Percentiles rank a stretch among this genome's conserved stretches.
phyloP scores from a whole-genome alignment of 2,888 invertebrate genomes.

The Lysandra bellargus region DNA sequence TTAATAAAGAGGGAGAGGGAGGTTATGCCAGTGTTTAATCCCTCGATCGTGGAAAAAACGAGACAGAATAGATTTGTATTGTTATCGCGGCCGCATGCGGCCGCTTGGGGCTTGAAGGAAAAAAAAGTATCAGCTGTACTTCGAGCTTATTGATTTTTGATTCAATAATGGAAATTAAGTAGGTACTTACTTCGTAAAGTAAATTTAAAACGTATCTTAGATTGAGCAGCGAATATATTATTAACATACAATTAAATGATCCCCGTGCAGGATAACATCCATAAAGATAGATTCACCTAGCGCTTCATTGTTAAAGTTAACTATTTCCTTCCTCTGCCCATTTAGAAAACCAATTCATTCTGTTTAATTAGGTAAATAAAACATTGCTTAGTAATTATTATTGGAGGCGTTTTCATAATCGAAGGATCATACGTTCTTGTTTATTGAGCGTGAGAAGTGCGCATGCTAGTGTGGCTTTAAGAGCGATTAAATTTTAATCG shows the following conservation, averaged over 20 bases:
- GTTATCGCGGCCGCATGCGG: too few relatives aligned
- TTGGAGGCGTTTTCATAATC: background rate
- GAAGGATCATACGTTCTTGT: constrained; percentile 1
- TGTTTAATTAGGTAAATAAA: background rate
- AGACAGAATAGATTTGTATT: too few relatives aligned
- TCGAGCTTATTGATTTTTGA: too few relatives aligned
- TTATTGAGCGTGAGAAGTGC: constrained; percentile 1
- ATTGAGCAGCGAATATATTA: background rate
- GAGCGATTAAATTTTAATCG: background rate
- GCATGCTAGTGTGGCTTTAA: background rate
- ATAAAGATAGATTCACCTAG: background rate
- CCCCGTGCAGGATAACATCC: background rate
- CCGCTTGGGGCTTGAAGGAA: too few relatives aligned
- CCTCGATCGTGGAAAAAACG: too few relatives aligned
- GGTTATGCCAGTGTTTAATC: too few relatives aligned
- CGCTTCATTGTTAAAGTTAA: constrained; percentile 1
- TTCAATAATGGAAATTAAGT: background rate
- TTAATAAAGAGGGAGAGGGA: too few relatives aligned
- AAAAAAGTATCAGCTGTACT: too few relatives aligned
- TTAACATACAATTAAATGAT: background rate
- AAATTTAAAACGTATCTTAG: background rate
- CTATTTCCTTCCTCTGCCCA: constrained; percentile 16
- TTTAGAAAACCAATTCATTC: constrained; percentile 17
- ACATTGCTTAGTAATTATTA: constrained; percentile 23
- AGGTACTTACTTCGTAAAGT: background rate